phyloP scores from a whole-genome alignment of 2,888 invertebrate species.

The Camptogramma bilineatum region DNA sequence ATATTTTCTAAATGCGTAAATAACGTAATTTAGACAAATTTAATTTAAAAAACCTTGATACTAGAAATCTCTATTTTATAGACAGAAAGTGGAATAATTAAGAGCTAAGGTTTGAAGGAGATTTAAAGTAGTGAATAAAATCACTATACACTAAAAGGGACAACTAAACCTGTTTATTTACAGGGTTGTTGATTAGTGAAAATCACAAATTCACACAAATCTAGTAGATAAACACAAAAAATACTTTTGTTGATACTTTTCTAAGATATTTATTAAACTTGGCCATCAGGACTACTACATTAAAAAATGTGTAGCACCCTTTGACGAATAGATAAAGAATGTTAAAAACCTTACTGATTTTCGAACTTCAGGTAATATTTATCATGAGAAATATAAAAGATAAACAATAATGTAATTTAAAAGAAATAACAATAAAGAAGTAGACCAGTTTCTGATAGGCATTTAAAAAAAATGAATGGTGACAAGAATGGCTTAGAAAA shows the following conservation, averaged over 20 bases:
- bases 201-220: conserved; percentile 36
- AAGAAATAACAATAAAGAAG: conserved; percentile 3
- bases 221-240: conserved; percentile 17
- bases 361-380: no score
- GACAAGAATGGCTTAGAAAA: conserved; percentile 48
- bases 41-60: neutral
- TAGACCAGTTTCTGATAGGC: conserved; percentile 1
- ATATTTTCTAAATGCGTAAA: no score
- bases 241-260: conserved; percentile 48
- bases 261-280: conserved; percentile 24
- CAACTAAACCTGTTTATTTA: conserved; percentile 39
- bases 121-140: conserved; percentile 4
- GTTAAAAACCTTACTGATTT: no score
- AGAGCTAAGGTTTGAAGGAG: neutral
- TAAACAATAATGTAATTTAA: no score
- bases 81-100: neutral
- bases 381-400: no score
- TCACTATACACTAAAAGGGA: conserved; percentile 21
- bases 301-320: no score
- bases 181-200: conserved; percentile 38
- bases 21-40: no score
- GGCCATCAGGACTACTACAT: no score
- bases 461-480: neutral
- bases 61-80: conserved; percentile 7
- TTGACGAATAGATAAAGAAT: no score